Percentiles rank a stretch among this genome's conserved stretches.
Conservation (phyloP, 2,797 vertebrate genomes). For the Protosalanx chinensis region DNA sequence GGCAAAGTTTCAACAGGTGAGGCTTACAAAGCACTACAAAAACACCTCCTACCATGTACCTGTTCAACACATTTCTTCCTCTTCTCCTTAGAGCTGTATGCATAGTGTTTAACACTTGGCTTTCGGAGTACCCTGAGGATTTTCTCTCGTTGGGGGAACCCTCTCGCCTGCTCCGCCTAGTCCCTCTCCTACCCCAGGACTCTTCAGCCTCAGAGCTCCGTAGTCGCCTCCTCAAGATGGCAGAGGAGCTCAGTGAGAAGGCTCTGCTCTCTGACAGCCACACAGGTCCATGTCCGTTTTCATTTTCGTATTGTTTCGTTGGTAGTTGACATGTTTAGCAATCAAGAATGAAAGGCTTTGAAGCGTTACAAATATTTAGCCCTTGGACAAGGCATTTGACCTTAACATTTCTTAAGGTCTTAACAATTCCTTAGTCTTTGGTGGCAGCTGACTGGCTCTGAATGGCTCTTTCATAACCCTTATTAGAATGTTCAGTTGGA, state of each 20-base stretch:
- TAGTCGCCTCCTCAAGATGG: constrained; percentile 61
- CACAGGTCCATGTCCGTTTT: constrained; percentile 32
- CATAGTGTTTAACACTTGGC: constrained; percentile 82
- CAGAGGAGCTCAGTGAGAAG: constrained; percentile 73
- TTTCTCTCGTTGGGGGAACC: constrained; percentile 74
- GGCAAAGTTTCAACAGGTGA: constrained; percentile 75
- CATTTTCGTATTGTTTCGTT: too few relatives aligned
- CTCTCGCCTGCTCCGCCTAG: constrained; percentile 73
- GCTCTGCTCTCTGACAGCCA: constrained; percentile 58
- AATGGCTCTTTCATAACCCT: not conserved
- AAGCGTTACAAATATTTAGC: too few relatives aligned
- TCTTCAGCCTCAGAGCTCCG: constrained; percentile 66
- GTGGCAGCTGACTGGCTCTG: not conserved
- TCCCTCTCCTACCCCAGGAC: constrained; percentile 70
- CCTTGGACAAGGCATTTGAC: too few relatives aligned
- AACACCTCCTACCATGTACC: too few relatives aligned
- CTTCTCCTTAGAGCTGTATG: constrained; percentile 73
- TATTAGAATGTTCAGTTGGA: not conserved
- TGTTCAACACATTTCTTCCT: not conserved
- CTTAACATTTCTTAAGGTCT: too few relatives aligned
- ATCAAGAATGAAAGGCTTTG: too few relatives aligned
- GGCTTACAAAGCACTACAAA: constrained; percentile 25
- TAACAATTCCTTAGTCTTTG: too few relatives aligned
- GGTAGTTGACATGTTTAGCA: not conserved
- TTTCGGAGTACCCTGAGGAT: constrained; percentile 84